These are phyloP conservation scores for Hoplodrina blanda DNA, from an alignment of 2,888 invertebrate species.

Conservation along the genomic window DNA sequence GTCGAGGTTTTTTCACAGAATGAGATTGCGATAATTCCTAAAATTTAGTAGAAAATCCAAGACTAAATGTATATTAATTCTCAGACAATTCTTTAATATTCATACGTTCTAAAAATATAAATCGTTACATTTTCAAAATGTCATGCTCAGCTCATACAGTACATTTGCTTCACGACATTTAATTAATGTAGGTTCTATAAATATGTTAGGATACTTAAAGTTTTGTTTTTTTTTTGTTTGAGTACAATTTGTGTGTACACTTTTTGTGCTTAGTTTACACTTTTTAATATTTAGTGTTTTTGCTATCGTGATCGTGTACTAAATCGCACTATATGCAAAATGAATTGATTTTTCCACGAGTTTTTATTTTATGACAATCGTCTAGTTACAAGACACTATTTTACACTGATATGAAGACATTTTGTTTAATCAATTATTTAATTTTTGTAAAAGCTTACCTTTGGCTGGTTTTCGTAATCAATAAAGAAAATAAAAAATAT, in stretches of 20 bases:
- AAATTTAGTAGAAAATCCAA: no score
- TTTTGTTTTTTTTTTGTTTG: conserved; percentile 70
- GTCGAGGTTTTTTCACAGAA: no score
- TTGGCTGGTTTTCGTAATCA: conserved; percentile 1
- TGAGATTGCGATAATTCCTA: no score
- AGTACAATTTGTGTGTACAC: conserved; percentile 80
- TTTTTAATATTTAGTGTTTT: conserved; percentile 66
- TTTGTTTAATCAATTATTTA: conserved; percentile 12
- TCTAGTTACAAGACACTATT: conserved; percentile 15
- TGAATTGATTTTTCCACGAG: conserved; percentile 43
- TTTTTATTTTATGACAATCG: conserved; percentile 66
- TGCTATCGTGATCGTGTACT: conserved; percentile 67
- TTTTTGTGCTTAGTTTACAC: conserved; percentile 77
- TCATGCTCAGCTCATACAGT: conserved; percentile 22
- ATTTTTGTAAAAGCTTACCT: background rate
- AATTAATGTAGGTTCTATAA: conserved; percentile 36
- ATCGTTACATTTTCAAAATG: background rate
- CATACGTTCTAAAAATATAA: conserved; percentile 63
- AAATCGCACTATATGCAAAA: conserved; percentile 59
- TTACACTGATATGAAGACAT: background rate
- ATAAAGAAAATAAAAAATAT: background rate
- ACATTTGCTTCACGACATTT: conserved; percentile 46
- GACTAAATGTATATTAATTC: no score
- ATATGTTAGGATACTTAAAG: conserved; percentile 54
- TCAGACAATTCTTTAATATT: background rate